Percentiles rank a stretch among this genome's conserved stretches.
Conservation (phyloP, 1,140 invertebrate genomes). For the Schlechtendalia chinensis region DNA sequence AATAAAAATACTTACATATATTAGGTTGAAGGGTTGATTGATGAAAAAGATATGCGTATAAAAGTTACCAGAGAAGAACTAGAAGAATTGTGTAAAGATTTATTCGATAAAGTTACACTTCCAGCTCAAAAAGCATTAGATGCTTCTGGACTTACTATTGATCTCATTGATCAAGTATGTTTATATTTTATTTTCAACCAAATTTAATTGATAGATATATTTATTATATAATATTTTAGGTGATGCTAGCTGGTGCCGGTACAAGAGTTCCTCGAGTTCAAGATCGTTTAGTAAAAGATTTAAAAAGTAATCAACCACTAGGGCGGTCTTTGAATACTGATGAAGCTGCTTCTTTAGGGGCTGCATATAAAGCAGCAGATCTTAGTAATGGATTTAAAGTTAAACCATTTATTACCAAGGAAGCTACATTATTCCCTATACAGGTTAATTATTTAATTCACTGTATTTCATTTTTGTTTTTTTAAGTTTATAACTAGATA, state of each 20-base stretch:
- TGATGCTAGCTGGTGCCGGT: conserved; percentile 92
- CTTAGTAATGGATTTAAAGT: conserved; percentile 95
- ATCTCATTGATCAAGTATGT: conserved; percentile 65
- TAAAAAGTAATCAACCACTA: conserved; percentile 71
- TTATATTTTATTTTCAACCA: neutral
- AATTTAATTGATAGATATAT: neutral
- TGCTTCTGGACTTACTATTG: conserved; percentile 71
- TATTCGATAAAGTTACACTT: conserved; percentile 76
- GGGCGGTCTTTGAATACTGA: conserved; percentile 97
- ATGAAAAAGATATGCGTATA: conserved; percentile 89
- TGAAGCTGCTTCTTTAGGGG: conserved; percentile 94
- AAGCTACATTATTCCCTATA: conserved; percentile 91
- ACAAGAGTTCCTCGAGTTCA: conserved; percentile 92
- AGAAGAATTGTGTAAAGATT: conserved; percentile 79
- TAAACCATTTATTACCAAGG: conserved; percentile 91
- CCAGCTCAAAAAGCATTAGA: conserved; percentile 85
- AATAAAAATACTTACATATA: conserved; percentile 44
- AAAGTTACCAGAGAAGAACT: conserved; percentile 83
- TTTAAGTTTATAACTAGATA: too few relatives aligned
- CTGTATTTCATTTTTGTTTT: neutral
- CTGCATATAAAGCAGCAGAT: conserved; percentile 96
- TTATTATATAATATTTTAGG: conserved; percentile 57
- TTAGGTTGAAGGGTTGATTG: conserved; percentile 76
- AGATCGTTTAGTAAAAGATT: conserved; percentile 69
- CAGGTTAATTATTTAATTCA: conserved; percentile 71